phyloP scores from a whole-genome alignment of 2,797 vertebrate genomes.

The Notolabrus celidotus region DNA sequence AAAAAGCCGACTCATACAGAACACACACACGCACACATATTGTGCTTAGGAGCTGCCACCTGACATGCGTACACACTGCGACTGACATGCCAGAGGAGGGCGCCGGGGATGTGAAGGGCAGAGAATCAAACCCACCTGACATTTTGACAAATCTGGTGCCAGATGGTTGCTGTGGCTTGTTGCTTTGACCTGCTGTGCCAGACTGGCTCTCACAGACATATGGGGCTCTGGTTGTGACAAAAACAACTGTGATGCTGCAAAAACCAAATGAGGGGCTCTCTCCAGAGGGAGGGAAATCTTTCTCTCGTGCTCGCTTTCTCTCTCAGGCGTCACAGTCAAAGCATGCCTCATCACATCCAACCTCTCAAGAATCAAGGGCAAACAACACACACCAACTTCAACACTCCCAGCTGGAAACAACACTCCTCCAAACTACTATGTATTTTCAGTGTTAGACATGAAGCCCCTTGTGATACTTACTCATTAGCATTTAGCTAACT shows the following conservation, averaged over 20 bases:
- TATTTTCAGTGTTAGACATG: constrained; percentile 25
- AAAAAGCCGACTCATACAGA: constrained; percentile 23
- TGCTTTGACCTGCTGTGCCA: constrained; percentile 67
- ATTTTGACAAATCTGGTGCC: constrained; percentile 65
- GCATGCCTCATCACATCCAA: constrained; percentile 43
- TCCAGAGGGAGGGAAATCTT: constrained; percentile 35
- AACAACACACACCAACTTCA: constrained; percentile 28
- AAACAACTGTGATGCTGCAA: constrained; percentile 60
- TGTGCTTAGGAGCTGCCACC: constrained; percentile 24
- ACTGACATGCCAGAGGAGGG: constrained; percentile 27
- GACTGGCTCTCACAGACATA: constrained; percentile 50
- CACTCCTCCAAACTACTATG: constrained; percentile 36
- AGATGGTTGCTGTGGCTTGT: constrained; percentile 67
- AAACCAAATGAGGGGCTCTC: constrained; percentile 36
- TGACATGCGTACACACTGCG: constrained; percentile 16
- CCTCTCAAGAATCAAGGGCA: constrained; percentile 64
- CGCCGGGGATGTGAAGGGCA: constrained; percentile 59
- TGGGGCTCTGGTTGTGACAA: constrained; percentile 55
- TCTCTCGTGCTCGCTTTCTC: constrained; percentile 11
- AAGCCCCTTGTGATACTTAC: constrained; percentile 3
- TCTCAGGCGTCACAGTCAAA: constrained; percentile 31
- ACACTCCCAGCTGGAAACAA: constrained; percentile 31
- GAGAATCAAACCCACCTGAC: constrained; percentile 68
- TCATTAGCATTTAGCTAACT: constrained; percentile 3
- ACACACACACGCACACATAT: constrained; percentile 10